These are phyloP conservation scores for Anseranas semipalmata DNA, from an alignment of 2,113 vertebrate genomes.

Conservation along the genomic window DNA sequence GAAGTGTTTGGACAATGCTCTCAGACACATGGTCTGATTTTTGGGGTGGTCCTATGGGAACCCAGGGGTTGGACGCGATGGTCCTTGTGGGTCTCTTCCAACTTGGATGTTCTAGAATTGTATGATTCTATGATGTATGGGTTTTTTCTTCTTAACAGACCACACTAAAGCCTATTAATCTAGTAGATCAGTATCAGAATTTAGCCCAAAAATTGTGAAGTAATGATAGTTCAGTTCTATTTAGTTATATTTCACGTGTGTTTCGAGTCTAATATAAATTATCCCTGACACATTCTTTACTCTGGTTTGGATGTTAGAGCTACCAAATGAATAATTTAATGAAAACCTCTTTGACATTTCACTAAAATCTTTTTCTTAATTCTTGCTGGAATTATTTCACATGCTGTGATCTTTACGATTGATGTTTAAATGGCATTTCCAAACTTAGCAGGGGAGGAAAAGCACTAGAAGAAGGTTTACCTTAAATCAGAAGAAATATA, in stretches of 20 bases:
- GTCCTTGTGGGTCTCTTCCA: too few species aligned
- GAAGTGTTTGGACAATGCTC: too few species aligned
- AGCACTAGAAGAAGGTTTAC: slow-evolving; percentile 1
- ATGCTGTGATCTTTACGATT: not conserved
- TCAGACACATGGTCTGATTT: too few species aligned
- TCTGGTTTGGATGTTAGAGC: not conserved
- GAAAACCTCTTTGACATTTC: not conserved
- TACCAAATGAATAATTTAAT: not conserved
- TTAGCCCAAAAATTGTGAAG: not conserved
- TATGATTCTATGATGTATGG: too few species aligned
- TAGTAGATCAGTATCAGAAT: not conserved
- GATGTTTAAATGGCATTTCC: not conserved
- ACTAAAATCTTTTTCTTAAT: not conserved
- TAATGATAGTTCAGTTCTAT: not conserved
- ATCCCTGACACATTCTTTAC: not conserved
- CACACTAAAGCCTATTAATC: not conserved
- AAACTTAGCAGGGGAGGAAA: not conserved
- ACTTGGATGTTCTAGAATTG: too few species aligned
- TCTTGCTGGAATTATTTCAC: not conserved
- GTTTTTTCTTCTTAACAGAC: not conserved
- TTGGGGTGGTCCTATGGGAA: too few species aligned
- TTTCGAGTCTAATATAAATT: not conserved
- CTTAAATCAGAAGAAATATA: slow-evolving; percentile 6
- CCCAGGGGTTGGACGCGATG: too few species aligned
- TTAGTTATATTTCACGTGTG: not conserved